phyloP scores from a whole-genome alignment of 2,797 vertebrate genomes.

The Acipenser oxyrinchus region DNA sequence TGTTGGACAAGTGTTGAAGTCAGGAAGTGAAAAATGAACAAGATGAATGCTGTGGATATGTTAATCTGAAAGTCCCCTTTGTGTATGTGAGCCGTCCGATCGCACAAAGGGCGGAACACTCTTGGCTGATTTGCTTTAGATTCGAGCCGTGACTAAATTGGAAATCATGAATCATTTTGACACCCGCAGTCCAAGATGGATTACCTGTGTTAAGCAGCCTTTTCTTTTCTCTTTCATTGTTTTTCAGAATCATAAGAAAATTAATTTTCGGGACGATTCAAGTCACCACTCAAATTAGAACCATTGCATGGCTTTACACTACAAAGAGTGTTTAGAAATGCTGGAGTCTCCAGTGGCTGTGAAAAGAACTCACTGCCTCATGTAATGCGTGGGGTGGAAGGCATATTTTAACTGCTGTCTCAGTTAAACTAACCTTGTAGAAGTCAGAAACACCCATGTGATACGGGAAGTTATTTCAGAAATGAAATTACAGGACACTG shows the following conservation, averaged over 20 bases:
- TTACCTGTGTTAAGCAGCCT: slow-evolving; percentile 57
- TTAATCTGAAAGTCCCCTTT: slow-evolving; percentile 46
- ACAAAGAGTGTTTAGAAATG: slow-evolving; percentile 24
- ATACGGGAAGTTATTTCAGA: not conserved
- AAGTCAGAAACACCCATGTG: slow-evolving; percentile 22
- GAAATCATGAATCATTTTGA: slow-evolving; percentile 74
- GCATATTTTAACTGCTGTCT: slow-evolving; percentile 57
- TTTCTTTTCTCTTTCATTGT: slow-evolving; percentile 51
- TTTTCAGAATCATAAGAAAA: slow-evolving; percentile 51
- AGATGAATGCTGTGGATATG: slow-evolving; percentile 58
- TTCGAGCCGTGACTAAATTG: slow-evolving; percentile 65
- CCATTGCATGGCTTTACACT: slow-evolving; percentile 13
- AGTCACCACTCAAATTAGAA: slow-evolving; percentile 43
- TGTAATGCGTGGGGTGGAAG: slow-evolving; percentile 41
- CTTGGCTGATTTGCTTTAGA: slow-evolving; percentile 64
- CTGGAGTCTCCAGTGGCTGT: slow-evolving; percentile 18
- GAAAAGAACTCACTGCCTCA: slow-evolving; percentile 40
- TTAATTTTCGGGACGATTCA: slow-evolving; percentile 46
- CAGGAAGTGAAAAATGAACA: slow-evolving; percentile 43
- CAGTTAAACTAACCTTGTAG: slow-evolving; percentile 52
- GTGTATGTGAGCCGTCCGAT: slow-evolving; percentile 41
- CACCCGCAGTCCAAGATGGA: slow-evolving; percentile 58
- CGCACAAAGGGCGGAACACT: slow-evolving; percentile 46
- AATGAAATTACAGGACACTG: not conserved
- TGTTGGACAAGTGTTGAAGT: slow-evolving; percentile 38